phyloP scores from a whole-genome alignment of 2,888 invertebrate species.

The Athalia circularis region DNA sequence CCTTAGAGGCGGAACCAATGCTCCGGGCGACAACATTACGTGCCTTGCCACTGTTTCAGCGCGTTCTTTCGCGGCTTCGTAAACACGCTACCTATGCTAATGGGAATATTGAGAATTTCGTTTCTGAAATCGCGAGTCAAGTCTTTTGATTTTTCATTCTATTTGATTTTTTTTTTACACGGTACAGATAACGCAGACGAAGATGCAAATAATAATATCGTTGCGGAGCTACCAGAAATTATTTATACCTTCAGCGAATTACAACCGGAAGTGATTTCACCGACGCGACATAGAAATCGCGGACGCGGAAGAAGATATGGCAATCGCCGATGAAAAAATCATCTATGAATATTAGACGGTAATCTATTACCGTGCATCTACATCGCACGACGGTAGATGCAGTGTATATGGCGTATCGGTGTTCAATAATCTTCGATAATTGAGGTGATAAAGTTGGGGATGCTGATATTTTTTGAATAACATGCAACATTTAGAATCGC shows the following conservation, averaged over 20 bases:
- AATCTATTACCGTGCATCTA: neutral
- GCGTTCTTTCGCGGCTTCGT: neutral
- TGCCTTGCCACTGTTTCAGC: constrained; percentile 28
- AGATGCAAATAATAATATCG: too few species aligned
- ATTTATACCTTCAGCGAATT: constrained; percentile 14
- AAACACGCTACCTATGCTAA: neutral
- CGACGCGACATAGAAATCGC: constrained; percentile 16
- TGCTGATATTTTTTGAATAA: constrained; percentile 10
- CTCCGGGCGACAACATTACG: constrained; percentile 35
- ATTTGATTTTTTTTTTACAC: too few species aligned
- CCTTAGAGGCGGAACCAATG: constrained; percentile 36
- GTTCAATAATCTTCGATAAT: constrained; percentile 33
- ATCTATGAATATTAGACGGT: constrained; percentile 24
- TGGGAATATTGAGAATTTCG: neutral
- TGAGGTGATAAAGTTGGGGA: constrained; percentile 30
- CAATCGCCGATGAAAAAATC: constrained; percentile 31
- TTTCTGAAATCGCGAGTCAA: too few species aligned
- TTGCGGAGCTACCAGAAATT: too few species aligned
- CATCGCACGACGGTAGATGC: neutral
- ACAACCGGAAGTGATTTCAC: constrained; percentile 5
- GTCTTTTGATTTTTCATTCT: too few species aligned
- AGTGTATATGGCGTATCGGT: neutral
- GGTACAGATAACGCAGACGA: neutral
- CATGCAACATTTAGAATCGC: constrained; percentile 2
- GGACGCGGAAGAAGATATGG: constrained; percentile 16